phyloP scores from a whole-genome alignment of 2,113 vertebrate genomes.

The Corythornis madagascariensis region DNA sequence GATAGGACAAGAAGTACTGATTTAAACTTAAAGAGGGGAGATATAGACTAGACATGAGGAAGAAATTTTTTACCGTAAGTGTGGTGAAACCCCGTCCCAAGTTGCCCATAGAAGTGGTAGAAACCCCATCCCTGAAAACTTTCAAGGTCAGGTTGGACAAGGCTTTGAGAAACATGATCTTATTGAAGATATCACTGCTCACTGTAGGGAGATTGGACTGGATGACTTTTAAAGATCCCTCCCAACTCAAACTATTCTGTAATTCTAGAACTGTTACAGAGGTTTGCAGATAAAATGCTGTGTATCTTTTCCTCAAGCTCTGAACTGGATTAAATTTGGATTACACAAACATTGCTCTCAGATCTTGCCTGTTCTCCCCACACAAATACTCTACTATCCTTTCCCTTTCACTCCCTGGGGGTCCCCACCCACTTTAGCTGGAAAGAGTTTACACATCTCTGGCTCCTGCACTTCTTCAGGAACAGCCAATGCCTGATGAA shows the following conservation, averaged over 20 bases:
- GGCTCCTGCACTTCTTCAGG: background rate
- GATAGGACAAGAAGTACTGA: background rate
- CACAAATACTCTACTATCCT: rapidly evolving
- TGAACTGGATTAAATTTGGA: background rate
- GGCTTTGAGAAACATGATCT: too few relatives aligned
- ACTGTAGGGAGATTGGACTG: too few relatives aligned
- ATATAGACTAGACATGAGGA: too few relatives aligned
- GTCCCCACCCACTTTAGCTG: background rate
- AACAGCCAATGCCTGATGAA: background rate
- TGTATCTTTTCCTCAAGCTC: background rate
- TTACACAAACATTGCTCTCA: background rate
- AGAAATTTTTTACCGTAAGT: too few relatives aligned
- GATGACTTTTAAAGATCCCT: too few relatives aligned
- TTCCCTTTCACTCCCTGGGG: background rate
- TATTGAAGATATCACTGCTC: too few relatives aligned
- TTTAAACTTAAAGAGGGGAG: too few relatives aligned
- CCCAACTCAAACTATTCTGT: too few relatives aligned
- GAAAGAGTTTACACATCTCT: background rate
- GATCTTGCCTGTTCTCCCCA: background rate
- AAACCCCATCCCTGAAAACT: too few relatives aligned
- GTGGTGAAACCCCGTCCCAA: too few relatives aligned
- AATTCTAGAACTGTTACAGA: background rate
- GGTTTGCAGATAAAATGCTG: background rate
- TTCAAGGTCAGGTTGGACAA: too few relatives aligned
- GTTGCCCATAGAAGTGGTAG: too few relatives aligned